These are phyloP conservation scores for Salminus brasiliensis DNA, from an alignment of 2,113 vertebrate species.

Conservation along the genomic window DNA sequence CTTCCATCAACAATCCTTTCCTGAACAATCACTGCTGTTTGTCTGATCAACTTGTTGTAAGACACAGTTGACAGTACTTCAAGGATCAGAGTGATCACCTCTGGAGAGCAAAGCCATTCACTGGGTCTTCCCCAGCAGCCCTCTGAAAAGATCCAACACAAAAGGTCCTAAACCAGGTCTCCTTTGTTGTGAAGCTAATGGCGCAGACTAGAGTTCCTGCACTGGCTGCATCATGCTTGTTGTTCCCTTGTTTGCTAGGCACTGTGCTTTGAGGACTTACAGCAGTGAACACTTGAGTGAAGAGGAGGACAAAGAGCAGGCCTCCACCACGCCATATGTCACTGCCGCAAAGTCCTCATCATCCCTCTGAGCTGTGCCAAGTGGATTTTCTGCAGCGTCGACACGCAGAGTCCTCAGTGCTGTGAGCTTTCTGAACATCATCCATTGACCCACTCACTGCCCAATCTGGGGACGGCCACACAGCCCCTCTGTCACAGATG, in stretches of 20 bases:
- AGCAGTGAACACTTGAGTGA: slow-evolving; percentile 20
- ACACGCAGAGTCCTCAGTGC: slow-evolving; percentile 40
- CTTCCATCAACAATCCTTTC: slow-evolving; percentile 5
- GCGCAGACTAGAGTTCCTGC: not conserved
- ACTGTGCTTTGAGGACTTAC: not conserved
- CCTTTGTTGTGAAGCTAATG: not conserved
- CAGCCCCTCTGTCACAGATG: not conserved
- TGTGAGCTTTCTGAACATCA: slow-evolving; percentile 59
- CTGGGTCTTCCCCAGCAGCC: not conserved
- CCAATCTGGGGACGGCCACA: not conserved
- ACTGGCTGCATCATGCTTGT: not conserved
- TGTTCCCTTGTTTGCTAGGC: not conserved
- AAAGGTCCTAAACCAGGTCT: not conserved
- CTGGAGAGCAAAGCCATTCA: not conserved
- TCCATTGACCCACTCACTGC: slow-evolving; percentile 25
- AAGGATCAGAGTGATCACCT: not conserved
- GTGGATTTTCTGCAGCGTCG: slow-evolving; percentile 51
- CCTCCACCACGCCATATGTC: slow-evolving; percentile 45
- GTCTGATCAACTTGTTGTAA: slow-evolving; percentile 18
- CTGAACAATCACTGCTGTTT: slow-evolving; percentile 3
- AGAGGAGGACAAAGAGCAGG: not conserved
- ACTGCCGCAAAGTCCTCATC: slow-evolving; percentile 46
- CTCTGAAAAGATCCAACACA: not conserved
- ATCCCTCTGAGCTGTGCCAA: slow-evolving; percentile 47
- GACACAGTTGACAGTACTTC: not conserved